Evolutionary conservation across 2,888 invertebrate species (phyloP), one percentile per base, ranked within the genome.

Genomic region (Terebella lapidaria): DNA sequence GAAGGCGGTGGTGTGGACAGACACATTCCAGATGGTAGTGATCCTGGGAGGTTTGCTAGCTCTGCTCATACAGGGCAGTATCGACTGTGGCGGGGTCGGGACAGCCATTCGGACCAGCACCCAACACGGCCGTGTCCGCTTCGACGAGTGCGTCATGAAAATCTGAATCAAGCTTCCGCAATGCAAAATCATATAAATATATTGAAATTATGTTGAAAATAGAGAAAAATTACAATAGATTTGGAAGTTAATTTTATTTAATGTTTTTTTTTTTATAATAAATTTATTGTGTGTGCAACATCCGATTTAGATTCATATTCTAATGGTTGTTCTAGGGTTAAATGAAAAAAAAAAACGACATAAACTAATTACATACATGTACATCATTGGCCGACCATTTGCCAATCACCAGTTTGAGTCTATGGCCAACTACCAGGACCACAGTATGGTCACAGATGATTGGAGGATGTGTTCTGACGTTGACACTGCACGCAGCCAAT

Each of bases 391-490:
- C n/a, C n/a, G n/a, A n/a, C n/a, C n/a, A n/a, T n/a, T n/a, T n/a
- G n/a, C n/a, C n/a, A n/a, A n/a, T n/a, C n/a, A n/a, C n/a, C 51
- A 63, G 86, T 90, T 83, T 86, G 83, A 85, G 89, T 78, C 85
- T 88, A 0, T 86, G 87, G 76, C 92, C 91, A 1, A 90, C 91
- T 0, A 87, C 89, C 0, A 86, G 94, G 0, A 93, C 94, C 76
- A 91, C 91, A 24, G 89, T 94, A 66, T 94, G 93, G 91, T 85
- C 88, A 2, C 86, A 90, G 1, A 74, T 89, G 15, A 82, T 92
- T 64, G 94, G 94, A 28, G 93, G 92, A 2, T 90, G 90, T 25
- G 88, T 94, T 76, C 92, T 92, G 73, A 93, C 92, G 91, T 85
- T 90, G 58, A 89, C 91, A 54, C 88, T 93, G 86, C 93, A 91